Base-by-base conservation (phyloP, 2,888 invertebrate genomes). In the Drosophila eohydei region DNA sequence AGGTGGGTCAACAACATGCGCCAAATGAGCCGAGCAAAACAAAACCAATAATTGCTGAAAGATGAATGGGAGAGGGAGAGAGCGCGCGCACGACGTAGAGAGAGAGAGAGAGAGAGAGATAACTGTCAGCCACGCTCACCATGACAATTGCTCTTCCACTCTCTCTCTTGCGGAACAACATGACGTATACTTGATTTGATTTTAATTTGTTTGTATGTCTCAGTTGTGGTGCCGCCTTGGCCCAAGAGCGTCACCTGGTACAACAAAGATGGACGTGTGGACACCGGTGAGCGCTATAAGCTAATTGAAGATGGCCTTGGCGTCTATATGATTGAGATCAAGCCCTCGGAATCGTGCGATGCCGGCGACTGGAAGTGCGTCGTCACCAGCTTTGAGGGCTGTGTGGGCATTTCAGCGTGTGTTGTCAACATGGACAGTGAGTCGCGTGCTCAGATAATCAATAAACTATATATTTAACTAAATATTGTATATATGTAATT, bases 321-420 rank as follows among this genome's bases (percentile, higher is more conserved):
- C 38, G 95, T 96, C 41, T 96, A 96, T 91, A 94, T 96, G 90
- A 92, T 97, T 60, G 96, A 97, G 91, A 94, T 97, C 7, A 94
- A 95, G 76, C 95, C 95, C 0, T 95, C 96, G 0, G 97, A 97
- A 93, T 96, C 96, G 78, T 94, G 94, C 46, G 97, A 98, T 90
- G 97, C 97, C 82, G 98, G 97, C 16, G 97, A 97, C 91, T 97
- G 97, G 97, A 97, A 97, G 92, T 97, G 97, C 90, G 96, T 97
- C 12, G 97, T 97, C 8, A 96, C 96, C 16, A 97, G 96, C 91
- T 93, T 94, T 14, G 95, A 96, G 48, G 96, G 96, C 58, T 94
- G 95, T 74, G 95, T 96, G 78, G 96, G 96, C 69, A 96, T 97
- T 71, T 95, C 96, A 32, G 94, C 95, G 5, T 96, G 96, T 91